phyloP scores from a whole-genome alignment of 35 echinoderm and acorn worm genomes.

The Patiria miniata region DNA sequence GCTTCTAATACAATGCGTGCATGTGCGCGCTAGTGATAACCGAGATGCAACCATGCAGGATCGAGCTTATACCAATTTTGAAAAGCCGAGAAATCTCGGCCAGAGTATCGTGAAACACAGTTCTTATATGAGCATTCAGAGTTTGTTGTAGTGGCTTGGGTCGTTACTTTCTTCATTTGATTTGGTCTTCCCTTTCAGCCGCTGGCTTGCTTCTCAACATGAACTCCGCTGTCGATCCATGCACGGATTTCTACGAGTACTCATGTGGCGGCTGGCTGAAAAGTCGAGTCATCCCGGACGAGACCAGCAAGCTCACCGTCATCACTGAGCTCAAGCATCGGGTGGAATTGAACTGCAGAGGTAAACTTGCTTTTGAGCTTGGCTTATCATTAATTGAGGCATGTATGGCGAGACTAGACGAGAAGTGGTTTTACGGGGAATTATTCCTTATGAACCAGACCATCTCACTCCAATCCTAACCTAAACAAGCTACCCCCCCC shows the following conservation, averaged over 20 bases:
- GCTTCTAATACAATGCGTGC: no score
- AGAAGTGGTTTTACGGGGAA: background rate
- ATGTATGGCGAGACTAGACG: background rate
- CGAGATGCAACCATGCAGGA: no score
- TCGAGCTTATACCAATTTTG: no score
- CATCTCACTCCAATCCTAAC: background rate
- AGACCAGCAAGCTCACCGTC: conserved; percentile 13
- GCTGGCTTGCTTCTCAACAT: conserved; percentile 51
- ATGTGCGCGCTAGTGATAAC: no score
- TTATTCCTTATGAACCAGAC: background rate
- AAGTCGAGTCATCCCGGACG: conserved; percentile 64
- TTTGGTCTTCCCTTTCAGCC: conserved; percentile 12
- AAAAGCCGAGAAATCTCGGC: no score
- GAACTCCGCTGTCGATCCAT: conserved; percentile 72
- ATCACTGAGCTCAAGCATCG: conserved; percentile 34
- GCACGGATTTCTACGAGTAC: conserved; percentile 91
- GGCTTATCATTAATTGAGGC: no score
- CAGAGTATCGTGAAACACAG: no score
- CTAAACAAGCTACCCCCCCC: background rate
- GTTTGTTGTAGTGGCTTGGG: no score
- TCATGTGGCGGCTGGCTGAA: conserved; percentile 87
- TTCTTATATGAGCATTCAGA: no score
- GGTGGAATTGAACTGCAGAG: conserved; percentile 56
- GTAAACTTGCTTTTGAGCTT: conserved; percentile 4
- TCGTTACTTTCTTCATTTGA: background rate